Evolutionary conservation across 2,797 vertebrate genomes (phyloP).

Genomic region (Sebastes taczanowskii): DNA sequence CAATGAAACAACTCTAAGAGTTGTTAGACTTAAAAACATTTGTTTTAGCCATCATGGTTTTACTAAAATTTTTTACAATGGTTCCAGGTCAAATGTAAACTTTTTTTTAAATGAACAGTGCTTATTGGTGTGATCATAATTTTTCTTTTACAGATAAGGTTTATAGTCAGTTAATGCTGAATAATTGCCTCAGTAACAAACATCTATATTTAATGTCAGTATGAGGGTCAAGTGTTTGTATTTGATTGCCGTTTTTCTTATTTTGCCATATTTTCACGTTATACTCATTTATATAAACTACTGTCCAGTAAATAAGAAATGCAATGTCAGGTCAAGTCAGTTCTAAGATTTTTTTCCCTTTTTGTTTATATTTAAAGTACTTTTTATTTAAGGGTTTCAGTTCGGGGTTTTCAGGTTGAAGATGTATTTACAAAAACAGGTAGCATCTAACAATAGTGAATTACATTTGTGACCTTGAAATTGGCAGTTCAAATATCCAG

Average conservation of each 20-base stretch:
- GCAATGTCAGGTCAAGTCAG: not conserved
- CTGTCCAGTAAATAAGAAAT: not conserved
- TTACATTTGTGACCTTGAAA: not conserved
- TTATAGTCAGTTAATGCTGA: not conserved
- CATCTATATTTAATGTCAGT: not conserved
- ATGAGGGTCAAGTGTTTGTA: not conserved
- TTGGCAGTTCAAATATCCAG: not conserved
- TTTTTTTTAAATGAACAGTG: not conserved
- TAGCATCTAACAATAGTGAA: not conserved
- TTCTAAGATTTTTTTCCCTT: not conserved
- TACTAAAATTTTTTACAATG: fast-evolving
- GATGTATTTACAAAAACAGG: not conserved
- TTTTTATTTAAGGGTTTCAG: not conserved
- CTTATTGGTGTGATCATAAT: not conserved
- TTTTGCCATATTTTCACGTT: not conserved
- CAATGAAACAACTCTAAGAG: not conserved
- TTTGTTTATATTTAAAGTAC: not conserved
- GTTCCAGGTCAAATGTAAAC: not conserved
- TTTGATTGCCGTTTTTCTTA: not conserved
- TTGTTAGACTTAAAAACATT: not conserved
- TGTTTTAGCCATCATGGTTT: not conserved
- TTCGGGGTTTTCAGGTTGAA: not conserved
- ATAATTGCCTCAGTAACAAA: not conserved
- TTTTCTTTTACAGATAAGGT: not conserved
- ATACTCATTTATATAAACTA: not conserved